Evolutionary conservation across 2,888 invertebrate species (phyloP), one percentile per base, ranked within the genome.

Genomic region (Plusia festucae): DNA sequence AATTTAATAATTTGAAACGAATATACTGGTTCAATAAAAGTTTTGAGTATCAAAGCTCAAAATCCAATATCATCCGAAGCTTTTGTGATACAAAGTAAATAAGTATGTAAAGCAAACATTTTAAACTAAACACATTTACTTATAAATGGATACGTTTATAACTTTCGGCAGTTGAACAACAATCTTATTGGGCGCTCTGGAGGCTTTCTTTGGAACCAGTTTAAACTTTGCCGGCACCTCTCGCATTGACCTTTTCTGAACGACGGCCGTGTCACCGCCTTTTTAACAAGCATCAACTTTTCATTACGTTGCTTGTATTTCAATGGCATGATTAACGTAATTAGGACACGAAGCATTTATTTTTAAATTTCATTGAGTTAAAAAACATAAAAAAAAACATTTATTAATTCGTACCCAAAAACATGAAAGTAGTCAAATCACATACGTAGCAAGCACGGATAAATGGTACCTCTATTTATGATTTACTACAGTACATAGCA

Each of bases 131-230:
- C 65, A 78, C 74, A 78, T 79, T 76, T 69, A 66, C 71, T 73
- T 74, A 70, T 68, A 76, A 75, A 78, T 74, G 67, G 71, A 71
- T 66, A 78, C 77, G 68, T 73, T 74, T 76, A 76, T 74, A 73
- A 73, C 68, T 74, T 77, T 73, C 65, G 65, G 67, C 70, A 65
- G 68, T 72, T 55, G 74, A 80, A 79, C 80, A 82, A 81, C 82
- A 83, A 79, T 85, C 71, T 79, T 76, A 80, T 79, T 79, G 74
- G 67, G 44, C 24, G 55, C 66, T 69, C 76, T 78, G 82, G 83
- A 85, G 82, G 81, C 82, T 88, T 86, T 86, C 85, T 85, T 82
- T 40, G 73, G 73, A 88, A 89, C 88, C 88, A 79, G 88, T 88
- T 89, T 84, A 83, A 82, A 82, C 71, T 80, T 84, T 81, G 82